These are phyloP conservation scores for Brachionus koreanus DNA, from an alignment of 1,140 invertebrate species.

Conservation along the genomic window DNA sequence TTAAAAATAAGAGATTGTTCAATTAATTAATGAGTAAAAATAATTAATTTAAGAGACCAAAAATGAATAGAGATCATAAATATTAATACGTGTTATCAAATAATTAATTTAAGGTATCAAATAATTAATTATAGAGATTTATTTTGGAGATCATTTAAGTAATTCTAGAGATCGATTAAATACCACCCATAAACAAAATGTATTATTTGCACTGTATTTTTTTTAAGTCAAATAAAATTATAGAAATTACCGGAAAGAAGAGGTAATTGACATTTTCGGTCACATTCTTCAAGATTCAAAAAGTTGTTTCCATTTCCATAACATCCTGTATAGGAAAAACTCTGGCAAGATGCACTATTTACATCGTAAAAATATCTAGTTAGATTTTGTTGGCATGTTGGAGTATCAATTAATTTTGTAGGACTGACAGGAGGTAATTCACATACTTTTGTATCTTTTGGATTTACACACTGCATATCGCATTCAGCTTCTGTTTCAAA, in stretches of 20 bases:
- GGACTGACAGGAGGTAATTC: constrained; percentile 45
- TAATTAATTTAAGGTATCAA: too few species aligned
- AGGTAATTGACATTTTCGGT: not conserved
- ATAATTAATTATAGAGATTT: too few species aligned
- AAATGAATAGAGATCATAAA: too few species aligned
- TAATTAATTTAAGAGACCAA: too few species aligned
- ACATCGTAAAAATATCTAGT: constrained; percentile 76
- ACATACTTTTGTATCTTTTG: constrained; percentile 18
- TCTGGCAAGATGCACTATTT: constrained; percentile 68
- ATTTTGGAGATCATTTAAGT: too few species aligned
- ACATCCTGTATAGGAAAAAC: constrained; percentile 82
- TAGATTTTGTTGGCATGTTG: constrained; percentile 76
- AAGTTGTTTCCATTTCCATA: constrained; percentile 84
- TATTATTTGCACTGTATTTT: too few species aligned
- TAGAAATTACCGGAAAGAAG: constrained; percentile 37
- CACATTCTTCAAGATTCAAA: constrained; percentile 74
- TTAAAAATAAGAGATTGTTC: too few species aligned
- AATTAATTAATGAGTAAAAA: too few species aligned
- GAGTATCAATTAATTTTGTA: constrained; percentile 63
- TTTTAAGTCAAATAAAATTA: too few species aligned
- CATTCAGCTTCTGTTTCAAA: constrained; percentile 80
- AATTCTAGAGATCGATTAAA: too few species aligned
- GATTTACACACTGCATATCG: constrained; percentile 54
- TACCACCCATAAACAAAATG: too few species aligned
- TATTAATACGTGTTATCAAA: too few species aligned